Percentiles rank a stretch among this genome's conserved stretches.
Evolutionary conservation across 2,888 invertebrate genomes (phyloP).

Genomic region (Brachyopa scutellaris): DNA sequence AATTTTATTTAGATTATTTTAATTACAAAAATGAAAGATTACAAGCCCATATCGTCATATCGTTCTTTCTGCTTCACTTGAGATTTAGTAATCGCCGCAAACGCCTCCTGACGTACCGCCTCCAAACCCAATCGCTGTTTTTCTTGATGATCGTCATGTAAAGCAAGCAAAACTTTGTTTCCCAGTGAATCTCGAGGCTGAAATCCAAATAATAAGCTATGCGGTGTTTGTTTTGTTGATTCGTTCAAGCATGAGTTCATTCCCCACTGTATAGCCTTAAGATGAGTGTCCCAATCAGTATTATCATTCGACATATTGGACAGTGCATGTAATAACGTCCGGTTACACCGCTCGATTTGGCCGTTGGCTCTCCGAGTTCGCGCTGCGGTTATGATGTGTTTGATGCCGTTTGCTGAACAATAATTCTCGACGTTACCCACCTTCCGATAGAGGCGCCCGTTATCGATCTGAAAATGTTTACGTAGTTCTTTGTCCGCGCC

Average conservation of each 20-base stretch:
- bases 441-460: not conserved
- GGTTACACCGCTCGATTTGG: not conserved
- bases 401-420: not conserved
- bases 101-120: not conserved
- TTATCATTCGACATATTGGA: not conserved
- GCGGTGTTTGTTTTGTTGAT: not conserved
- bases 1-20: too few species aligned
- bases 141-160: not conserved
- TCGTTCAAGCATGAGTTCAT: not conserved
- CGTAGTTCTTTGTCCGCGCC: not conserved
- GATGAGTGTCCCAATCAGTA: conserved; percentile 1
- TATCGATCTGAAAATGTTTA: not conserved
- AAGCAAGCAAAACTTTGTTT: not conserved
- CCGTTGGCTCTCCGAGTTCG: conserved; percentile 34
- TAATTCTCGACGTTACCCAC: not conserved
- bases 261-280: not conserved
- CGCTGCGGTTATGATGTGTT: conserved; percentile 58
- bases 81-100: conserved; percentile 3
- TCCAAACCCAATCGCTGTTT: not conserved
- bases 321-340: not conserved
- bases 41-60: too few species aligned
- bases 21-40: too few species aligned
- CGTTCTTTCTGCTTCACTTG: not conserved
- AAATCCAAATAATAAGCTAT: not conserved
- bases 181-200: not conserved